Base-by-base conservation (phyloP, 1,140 invertebrate species). In the Psilanteris sp. region DNA sequence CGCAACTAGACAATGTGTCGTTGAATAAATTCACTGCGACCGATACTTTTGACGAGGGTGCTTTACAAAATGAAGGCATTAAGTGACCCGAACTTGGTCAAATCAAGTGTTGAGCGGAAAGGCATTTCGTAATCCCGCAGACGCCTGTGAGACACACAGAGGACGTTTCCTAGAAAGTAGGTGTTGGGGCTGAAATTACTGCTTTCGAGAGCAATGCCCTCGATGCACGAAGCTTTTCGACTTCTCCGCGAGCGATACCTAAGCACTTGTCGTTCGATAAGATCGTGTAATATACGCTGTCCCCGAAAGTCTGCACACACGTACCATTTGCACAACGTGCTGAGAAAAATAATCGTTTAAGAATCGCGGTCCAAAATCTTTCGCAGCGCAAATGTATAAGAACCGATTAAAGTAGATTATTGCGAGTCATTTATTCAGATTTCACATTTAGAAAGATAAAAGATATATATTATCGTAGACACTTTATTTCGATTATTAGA, bases 241-340 rank as follows among this genome's bases (percentile, higher is more conserved):
- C 29, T 44, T 39, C 7, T 6, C 31, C 27, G 29, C 31, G 24
- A 16, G 9, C 41, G 31, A 48, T 29, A 48, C 22, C 43, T n/a
- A 29, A 37, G 36, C 15, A 43, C 39, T 68, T 57, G 50, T 57
- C 50, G 52, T 43, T 46, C 50, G 41, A 68, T 67, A 68, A 68
- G 50, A 68, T 57, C 50, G 50, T 37, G 31, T 68, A 68, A 48
- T 67, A 48, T 68, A 57, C 64, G 24, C 16, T 41, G 50, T 57
- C 52, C 15, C 29, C 36, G n/a, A 34, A 48, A 54, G 59, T 46
- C 46, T 36, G 27, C 4, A 36, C 44, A 52, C 54, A 22, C 31
- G 31, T 24, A 26, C 20, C 43, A 27, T 48, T 52, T 18, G 18
- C 46, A 26, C 34, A 37, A 55, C 29, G 32, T 52, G 41, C 20